Evolutionary conservation across 2,888 invertebrate genomes (phyloP), one percentile per base, ranked within the genome.

Genomic region (Tipula helvola): DNA sequence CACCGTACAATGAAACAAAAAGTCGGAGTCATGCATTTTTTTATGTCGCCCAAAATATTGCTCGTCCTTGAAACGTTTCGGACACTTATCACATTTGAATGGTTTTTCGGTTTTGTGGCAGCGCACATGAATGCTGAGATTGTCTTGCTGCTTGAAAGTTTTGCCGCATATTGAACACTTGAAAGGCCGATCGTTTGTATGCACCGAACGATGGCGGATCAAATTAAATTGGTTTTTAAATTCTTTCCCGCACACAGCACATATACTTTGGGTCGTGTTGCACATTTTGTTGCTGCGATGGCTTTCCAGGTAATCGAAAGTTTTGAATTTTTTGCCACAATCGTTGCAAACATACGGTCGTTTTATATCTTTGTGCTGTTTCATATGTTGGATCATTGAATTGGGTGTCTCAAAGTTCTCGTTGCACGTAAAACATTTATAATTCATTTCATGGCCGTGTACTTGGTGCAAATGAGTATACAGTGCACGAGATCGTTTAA

Each of bases 81-180:
- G 85, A 85, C 85, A 85, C 44, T 85, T 85, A 42, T 85, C 85
- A 85, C 85, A 85, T 85, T 85, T 85, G 12, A 85, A 85, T 18
- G 85, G 85, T 10, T 42, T 41, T 42, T 85, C 42, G 5, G 42
- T 8, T 42, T 85, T 85, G 18, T 85, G 85, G 13, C 85, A 85
- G 3, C 85, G 39, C 18, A 85, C 42, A 18, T 85, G 85, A 44
- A 85, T 42, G 18, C 42, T 85, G 16, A 85, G 42, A 44, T 85
- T 85, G 12, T 85, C 85, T 12, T 85, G 85, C 18, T 85, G 85
- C 18, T 85, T 85, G 44, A 85, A 85, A 16, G 39, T 41, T 85
- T 85, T 85, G 12, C 85, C 85, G 28, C 85, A 85, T 18, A 85
- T 85, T 5, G 85, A 39, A 85, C 85, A 85, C 18, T 85, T 85